Conservation (phyloP, 2,888 invertebrate species). For the Doris montereyensis region DNA sequence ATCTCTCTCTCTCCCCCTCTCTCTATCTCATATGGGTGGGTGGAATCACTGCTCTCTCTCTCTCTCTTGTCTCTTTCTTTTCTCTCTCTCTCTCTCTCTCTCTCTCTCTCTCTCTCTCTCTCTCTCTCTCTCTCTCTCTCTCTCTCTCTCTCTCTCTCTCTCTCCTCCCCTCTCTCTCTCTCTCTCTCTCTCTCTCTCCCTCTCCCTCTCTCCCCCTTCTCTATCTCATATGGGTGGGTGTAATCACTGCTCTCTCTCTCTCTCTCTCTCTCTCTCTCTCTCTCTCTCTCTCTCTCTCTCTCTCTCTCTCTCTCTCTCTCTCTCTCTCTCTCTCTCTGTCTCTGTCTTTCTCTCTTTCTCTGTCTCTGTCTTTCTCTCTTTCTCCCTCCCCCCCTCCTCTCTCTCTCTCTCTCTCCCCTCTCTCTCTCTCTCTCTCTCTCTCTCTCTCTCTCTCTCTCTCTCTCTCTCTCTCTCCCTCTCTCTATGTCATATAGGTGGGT, state of each 20-base stretch:
- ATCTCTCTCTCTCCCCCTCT: too few species aligned
- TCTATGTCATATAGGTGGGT: too few species aligned
- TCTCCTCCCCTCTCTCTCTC: not conserved
- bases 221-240: not conserved
- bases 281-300: not conserved
- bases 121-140: conserved; percentile 16
- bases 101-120: conserved; percentile 10
- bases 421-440: not conserved
- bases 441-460: not conserved
- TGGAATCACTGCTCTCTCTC: not conserved
- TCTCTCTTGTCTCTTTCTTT: not conserved
- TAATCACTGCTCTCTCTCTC: not conserved
- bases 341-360: not conserved
- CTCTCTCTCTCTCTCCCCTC: not conserved
- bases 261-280: not conserved
- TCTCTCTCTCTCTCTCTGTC: not conserved
- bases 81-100: conserved; percentile 20
- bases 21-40: too few species aligned
- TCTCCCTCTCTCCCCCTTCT: not conserved
- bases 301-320: not conserved
- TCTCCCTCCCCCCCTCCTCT: not conserved
- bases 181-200: not conserved
- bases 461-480: not conserved
- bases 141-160: conserved; percentile 13
- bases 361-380: not conserved